Conservation (phyloP, 2,113 vertebrate genomes). For the Centropus bengalensis region DNA sequence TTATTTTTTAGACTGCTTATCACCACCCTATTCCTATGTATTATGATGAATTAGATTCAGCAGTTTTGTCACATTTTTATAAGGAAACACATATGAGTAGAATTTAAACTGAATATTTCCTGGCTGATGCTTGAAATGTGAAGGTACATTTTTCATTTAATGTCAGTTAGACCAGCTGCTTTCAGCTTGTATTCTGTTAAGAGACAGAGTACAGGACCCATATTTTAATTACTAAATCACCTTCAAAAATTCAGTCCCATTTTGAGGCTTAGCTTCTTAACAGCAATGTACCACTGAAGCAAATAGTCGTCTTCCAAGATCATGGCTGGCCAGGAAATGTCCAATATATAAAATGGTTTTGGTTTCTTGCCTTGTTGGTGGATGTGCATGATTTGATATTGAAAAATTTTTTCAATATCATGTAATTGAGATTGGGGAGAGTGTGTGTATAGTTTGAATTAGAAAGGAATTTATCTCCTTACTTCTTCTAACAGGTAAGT, state of each 20-base stretch:
- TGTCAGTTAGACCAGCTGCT: neutral
- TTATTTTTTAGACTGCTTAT: neutral
- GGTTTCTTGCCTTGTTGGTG: neutral
- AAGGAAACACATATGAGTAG: neutral
- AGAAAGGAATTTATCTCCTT: neutral
- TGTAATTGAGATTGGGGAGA: neutral
- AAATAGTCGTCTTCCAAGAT: slow-evolving; percentile 7
- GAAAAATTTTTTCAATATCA: neutral
- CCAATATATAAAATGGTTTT: neutral
- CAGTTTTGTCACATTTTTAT: neutral
- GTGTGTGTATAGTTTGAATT: neutral
- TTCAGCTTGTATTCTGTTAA: neutral
- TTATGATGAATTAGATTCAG: neutral
- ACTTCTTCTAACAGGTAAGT: slow-evolving; percentile 43
- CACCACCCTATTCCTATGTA: neutral
- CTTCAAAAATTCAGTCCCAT: neutral
- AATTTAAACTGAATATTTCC: neutral
- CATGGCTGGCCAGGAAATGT: neutral
- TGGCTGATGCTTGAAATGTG: neutral
- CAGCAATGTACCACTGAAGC: neutral
- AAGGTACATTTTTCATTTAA: neutral
- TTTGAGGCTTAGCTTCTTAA: neutral
- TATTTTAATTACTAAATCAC: neutral
- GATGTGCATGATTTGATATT: slow-evolving; percentile 21
- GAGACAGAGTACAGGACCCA: neutral